Base-by-base conservation (phyloP, 2,113 vertebrate genomes). In the Ranitomeya variabilis region DNA sequence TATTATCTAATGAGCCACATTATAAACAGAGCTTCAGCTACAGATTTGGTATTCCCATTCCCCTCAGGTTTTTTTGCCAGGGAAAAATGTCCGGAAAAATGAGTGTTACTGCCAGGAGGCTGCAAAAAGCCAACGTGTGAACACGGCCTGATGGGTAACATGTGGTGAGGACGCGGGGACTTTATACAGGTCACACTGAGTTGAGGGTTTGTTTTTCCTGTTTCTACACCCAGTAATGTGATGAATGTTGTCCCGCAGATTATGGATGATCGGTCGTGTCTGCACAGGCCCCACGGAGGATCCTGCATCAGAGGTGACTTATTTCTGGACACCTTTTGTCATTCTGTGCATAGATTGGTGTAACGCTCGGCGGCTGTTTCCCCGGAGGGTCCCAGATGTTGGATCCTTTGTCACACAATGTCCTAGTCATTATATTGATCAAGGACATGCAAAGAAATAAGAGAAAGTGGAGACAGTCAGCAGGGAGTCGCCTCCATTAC, bases 181-280 rank as follows among this genome's bases (percentile, higher is more conserved):
- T 45, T 45, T 45, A 45, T 45, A 45, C 3, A 45, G 1, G 37
- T 45, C 37, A 45, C 37, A 31, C 37, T 2, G 26, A 31, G 26
- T 31, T 31, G 26, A 31, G 26, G 26, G 26, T 45, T 4, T 3
- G 5, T 23, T 69, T 69, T 23, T 69, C 2, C 9, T 23, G 21
- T 8, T 57, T 64, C 21, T 6, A 21, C 18, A 64, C 3, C 6
- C 9, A 2, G 6, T 52, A 51, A 3, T 60, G n/a, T 80, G 1
- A 54, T 78, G 21, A 23, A 55, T 78, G 9, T 59, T 80, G 23
- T 80, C 26, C 78, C 37, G 78, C 78, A 80, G 78, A 60, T 80
- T 80, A 60, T 80, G 55, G 78, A 4, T 80, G 31, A 54, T 11
- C 31, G 7, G n/a, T 5, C 51, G 13, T 1, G 51, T n/a, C 13